Percentiles rank a stretch among this genome's conserved stretches.
These are phyloP conservation scores for Phymastichus coffea DNA, from an alignment of 1,140 invertebrate genomes.

Conservation along the genomic window DNA sequence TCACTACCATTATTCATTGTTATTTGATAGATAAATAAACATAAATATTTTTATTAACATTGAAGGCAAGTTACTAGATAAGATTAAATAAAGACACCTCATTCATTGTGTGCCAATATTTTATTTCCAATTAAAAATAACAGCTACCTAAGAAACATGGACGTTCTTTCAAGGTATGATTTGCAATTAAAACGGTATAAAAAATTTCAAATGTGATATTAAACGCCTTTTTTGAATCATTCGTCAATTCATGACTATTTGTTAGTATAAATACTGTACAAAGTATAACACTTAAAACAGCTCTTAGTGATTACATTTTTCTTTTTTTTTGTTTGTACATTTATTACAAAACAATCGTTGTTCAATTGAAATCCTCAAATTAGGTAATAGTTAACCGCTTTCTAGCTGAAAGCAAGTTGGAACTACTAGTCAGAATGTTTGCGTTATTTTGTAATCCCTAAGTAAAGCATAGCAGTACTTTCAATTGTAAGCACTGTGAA, in stretches of 20 bases:
- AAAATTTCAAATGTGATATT: slow-evolving; percentile 6
- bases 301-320: not conserved
- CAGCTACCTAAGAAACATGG: not conserved
- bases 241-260: not conserved
- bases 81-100: too few relatives aligned
- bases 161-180: not conserved
- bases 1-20: too few relatives aligned
- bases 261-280: slow-evolving; percentile 13
- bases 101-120: not conserved
- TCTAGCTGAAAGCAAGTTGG: not conserved
- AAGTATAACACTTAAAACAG: slow-evolving; percentile 11
- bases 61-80: too few relatives aligned
- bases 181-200: slow-evolving; percentile 14
- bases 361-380: not conserved
- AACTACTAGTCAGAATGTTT: not conserved
- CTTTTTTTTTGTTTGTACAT: not conserved
- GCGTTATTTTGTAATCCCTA: not conserved
- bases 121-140: slow-evolving; percentile 14
- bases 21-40: too few relatives aligned
- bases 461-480: not conserved
- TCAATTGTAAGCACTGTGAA: too few relatives aligned
- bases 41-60: too few relatives aligned
- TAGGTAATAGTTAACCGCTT: not conserved
- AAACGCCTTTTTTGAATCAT: not conserved
- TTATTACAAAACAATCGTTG: slow-evolving; percentile 5